Base-by-base conservation (phyloP, 2,113 vertebrate genomes). In the Hystrix brachyura region DNA sequence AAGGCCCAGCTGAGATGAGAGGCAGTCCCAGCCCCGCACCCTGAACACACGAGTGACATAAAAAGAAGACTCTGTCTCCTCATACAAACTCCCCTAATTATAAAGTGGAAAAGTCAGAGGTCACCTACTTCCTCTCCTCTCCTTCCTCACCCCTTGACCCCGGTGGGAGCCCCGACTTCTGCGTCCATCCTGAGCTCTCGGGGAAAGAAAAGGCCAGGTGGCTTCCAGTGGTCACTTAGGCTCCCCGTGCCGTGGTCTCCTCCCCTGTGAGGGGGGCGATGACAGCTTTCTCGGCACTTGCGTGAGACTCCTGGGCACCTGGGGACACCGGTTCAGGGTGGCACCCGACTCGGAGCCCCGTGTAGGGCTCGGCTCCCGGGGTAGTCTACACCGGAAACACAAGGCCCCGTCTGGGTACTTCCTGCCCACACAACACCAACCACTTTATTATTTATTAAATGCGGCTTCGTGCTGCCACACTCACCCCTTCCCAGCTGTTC, bases 381-480 rank as follows among this genome's bases (percentile, higher is more conserved):
- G 65, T 21, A 43, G 48, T 27, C 11, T 8, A 55, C 0, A 8
- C 38, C 23, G 79, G 59, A 84, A 88, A 88, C 3, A 9, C 29
- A 15, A 51, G 29, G 38, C 25, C 23, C 72, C 0, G 0, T 19
- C 65, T 60, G 2, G 13, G 57, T n/a, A 6, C 48, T n/a, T 17
- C 67, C 0, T 62, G 76, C 29, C 51, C 34, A 46, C 27, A 74
- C 21, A 81, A 55, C 14, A 8, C 65, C 74, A 69, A 7, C 27
- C 79, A 55, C 18, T 89, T 65, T 74, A 82, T 89, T 91, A 78
- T 91, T 96, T 80, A 96, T 89, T 57, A 91, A 88, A 65, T 34
- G 87, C 62, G 79, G 46, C 81, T 83, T 74, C 0, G 0, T 23
- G 91, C 65, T 23, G 59, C 86, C 67, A 91, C 1, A 46, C 32